These are phyloP conservation scores for Saimiri boliviensis DNA, from an alignment of 2,113 vertebrate species.

Conservation along the genomic window DNA sequence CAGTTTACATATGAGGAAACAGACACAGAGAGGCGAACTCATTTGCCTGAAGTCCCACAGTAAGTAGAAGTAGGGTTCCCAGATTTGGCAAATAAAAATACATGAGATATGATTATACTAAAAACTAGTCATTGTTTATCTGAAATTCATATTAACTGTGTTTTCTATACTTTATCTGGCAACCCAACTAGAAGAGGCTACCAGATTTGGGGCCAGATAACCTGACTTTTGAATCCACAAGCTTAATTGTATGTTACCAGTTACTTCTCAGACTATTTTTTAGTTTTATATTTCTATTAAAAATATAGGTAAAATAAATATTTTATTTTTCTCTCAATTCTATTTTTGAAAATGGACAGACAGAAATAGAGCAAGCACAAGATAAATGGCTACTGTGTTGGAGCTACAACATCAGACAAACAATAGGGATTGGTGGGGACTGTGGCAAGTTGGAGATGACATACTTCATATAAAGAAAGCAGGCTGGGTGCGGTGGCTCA, in stretches of 20 bases:
- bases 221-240: background rate
- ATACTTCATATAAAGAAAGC: background rate
- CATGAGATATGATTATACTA: background rate
- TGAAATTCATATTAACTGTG: background rate
- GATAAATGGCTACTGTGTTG: background rate
- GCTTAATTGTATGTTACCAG: background rate
- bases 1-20: background rate
- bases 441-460: background rate
- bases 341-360: background rate
- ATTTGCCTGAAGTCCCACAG: background rate
- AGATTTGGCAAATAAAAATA: conserved; percentile 2
- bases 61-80: background rate
- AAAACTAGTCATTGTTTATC: background rate
- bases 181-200: background rate
- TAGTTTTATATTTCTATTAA: background rate
- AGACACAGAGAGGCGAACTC: background rate
- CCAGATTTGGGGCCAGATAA: background rate
- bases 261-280: background rate
- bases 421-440: background rate
- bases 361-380: background rate
- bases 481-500: too few relatives aligned
- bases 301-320: background rate
- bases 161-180: background rate
- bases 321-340: background rate
- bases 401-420: background rate